These are phyloP conservation scores for Anoncus sp. DNA, from an alignment of 2,888 invertebrate genomes.

Conservation along the genomic window DNA sequence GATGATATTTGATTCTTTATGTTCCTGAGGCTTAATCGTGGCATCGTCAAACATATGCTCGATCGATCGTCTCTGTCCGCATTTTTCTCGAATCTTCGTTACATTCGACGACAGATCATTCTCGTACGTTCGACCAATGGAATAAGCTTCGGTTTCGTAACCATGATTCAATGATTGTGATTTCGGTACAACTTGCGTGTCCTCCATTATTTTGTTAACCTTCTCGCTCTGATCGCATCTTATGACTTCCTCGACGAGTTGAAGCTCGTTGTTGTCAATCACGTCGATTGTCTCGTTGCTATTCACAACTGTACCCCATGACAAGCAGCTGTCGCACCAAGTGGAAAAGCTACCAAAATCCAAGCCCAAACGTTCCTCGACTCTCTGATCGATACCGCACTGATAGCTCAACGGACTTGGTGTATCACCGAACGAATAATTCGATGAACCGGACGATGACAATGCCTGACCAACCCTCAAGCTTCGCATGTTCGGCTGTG, in stretches of 20 bases:
- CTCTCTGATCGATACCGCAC: conserved; percentile 61
- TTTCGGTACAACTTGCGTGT: conserved; percentile 71
- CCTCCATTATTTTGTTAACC: conserved; percentile 46
- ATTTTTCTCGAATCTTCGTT: conserved; percentile 10
- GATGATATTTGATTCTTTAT: conserved; percentile 4
- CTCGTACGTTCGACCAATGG: conserved; percentile 17
- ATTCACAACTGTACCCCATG: conserved; percentile 69
- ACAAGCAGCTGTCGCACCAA: conserved; percentile 64
- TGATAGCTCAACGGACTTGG: conserved; percentile 75
- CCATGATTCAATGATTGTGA: conserved; percentile 20
- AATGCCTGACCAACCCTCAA: conserved; percentile 61
- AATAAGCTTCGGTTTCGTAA: conserved; percentile 42
- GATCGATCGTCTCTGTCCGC: conserved; percentile 12
- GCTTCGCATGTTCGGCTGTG: conserved; percentile 12
- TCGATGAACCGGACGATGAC: conserved; percentile 75
- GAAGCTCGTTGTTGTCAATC: conserved; percentile 70
- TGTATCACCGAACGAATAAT: conserved; percentile 73
- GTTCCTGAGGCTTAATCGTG: neutral
- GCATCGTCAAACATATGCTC: conserved; percentile 40
- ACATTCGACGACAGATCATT: conserved; percentile 26
- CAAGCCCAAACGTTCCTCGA: conserved; percentile 69
- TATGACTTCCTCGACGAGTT: conserved; percentile 74
- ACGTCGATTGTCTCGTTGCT: conserved; percentile 58
- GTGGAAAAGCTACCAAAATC: conserved; percentile 64
- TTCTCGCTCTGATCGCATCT: conserved; percentile 60